These are phyloP conservation scores for Drosophila santomea DNA, from an alignment of 1,140 invertebrate species.

Conservation along the genomic window DNA sequence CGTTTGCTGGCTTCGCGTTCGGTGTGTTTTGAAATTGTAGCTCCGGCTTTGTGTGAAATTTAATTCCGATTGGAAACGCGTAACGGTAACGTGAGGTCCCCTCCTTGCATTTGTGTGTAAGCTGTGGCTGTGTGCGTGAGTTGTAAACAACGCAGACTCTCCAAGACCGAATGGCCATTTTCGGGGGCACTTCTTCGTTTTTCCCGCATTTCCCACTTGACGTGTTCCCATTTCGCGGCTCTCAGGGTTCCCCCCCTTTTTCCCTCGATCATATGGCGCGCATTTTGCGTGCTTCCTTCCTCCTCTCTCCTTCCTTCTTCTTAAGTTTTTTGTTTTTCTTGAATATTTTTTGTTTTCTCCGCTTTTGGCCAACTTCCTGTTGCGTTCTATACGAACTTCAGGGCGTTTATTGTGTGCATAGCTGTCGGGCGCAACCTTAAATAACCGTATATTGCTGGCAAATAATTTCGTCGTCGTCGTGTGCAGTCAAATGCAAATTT, in stretches of 20 bases:
- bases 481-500: constrained; percentile 80
- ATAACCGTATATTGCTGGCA: constrained; percentile 68
- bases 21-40: constrained; percentile 45
- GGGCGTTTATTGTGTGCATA: constrained; percentile 79
- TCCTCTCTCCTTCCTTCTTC: constrained; percentile 47
- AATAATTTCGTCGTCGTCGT: constrained; percentile 64
- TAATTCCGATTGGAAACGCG: constrained; percentile 57
- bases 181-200: constrained; percentile 13
- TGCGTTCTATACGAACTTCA: constrained; percentile 68
- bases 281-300: constrained; percentile 74
- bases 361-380: constrained; percentile 57
- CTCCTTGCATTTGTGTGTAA: constrained; percentile 10
- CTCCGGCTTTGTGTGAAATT: constrained; percentile 20
- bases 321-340: constrained; percentile 17
- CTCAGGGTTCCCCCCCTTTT: constrained; percentile 28
- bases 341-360: constrained; percentile 12
- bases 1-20: constrained; percentile 73
- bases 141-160: constrained; percentile 70
- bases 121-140: constrained; percentile 8
- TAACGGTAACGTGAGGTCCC: constrained; percentile 28
- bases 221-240: constrained; percentile 74
- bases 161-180: constrained; percentile 33
- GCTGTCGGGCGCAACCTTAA: constrained; percentile 62
- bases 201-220: constrained; percentile 72
- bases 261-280: constrained; percentile 78